Evolutionary conservation across 2,797 vertebrate species (phyloP).

Genomic region (Pteronotus mesoamericanus): DNA sequence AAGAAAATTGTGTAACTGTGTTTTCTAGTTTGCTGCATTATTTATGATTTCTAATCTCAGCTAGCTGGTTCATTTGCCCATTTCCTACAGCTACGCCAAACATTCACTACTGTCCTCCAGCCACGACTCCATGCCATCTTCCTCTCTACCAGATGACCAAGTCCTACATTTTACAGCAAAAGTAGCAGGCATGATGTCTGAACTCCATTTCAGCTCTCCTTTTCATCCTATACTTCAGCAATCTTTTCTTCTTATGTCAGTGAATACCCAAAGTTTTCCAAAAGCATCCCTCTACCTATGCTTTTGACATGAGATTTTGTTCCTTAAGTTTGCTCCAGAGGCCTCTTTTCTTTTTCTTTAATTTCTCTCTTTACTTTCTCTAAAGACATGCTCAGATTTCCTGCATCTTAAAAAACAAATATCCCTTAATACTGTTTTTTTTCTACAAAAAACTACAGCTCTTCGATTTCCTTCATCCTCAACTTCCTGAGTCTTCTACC

Average conservation of each 20-base stretch:
- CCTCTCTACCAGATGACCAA: not conserved
- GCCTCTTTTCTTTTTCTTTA: not conserved
- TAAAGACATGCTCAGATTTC: slow-evolving; percentile 1
- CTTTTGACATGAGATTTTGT: not conserved
- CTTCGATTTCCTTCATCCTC: not conserved
- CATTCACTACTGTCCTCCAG: not conserved
- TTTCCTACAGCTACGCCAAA: not conserved
- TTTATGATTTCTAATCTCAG: slow-evolving; percentile 37
- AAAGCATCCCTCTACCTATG: not conserved
- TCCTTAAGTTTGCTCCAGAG: not conserved
- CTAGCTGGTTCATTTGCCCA: not conserved
- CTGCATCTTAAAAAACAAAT: not conserved
- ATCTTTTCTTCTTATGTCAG: not conserved
- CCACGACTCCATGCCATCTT: not conserved
- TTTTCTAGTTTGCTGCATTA: slow-evolving; percentile 36
- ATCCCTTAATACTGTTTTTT: not conserved
- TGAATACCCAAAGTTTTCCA: not conserved
- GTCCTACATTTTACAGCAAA: not conserved
- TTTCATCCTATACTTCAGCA: not conserved
- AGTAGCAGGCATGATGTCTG: not conserved
- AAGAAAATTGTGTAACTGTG: slow-evolving; percentile 31
- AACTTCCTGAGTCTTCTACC: not conserved
- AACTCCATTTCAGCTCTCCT: not conserved
- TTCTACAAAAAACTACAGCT: not conserved
- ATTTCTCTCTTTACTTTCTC: not conserved